Evolutionary conservation across 2,888 invertebrate species (phyloP), one percentile per base, ranked within the genome.

Genomic region (Drosophila niveifrons): DNA sequence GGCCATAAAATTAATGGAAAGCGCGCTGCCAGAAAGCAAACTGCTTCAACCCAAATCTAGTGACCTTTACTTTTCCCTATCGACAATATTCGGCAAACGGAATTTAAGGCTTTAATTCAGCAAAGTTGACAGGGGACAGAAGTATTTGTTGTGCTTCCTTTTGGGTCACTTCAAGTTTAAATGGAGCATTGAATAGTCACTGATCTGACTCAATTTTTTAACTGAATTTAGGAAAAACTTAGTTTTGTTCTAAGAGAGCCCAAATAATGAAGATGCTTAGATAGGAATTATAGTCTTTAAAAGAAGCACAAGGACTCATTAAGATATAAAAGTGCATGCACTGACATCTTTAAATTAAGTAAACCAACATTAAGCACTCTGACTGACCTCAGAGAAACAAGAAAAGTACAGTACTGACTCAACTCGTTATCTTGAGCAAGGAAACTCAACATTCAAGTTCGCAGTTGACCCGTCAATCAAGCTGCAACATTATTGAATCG

Each of bases 1-100:
- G 79, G 67, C 71, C 66, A 79, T 84, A 73, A 78, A 66, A 61
- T 66, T 72, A 82, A 82, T 78, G 82, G 73, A 66, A 68, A 70
- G 62, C 55, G 39, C 43, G 44, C 15, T 36, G 41, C 10, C 31
- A 31, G 23, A 23, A 17, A 31, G 43, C 48, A 29, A 47, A 28
- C 17, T 50, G 36, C 44, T 63, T 71, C 48, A 44, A 48, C 46
- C 44, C 59, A 47, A 29, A 39, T 56, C 34, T 29, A 57, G 29
- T 62, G 39, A 69, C 56, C 63, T 36, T 44, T 62, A 31, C 15
- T 6, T 18, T 13, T 9, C 1, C 13, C 15, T 6, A 69, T 4
- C 48, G n/a, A 36, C n/a, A 7, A 58, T 47, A 23, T 29, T 48
- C 0, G 4, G 17, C 52, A 29, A 39, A 23, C 9, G 41, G 41